phyloP scores from a whole-genome alignment of 2,113 vertebrate species.

The Sporophila hypoxantha region DNA sequence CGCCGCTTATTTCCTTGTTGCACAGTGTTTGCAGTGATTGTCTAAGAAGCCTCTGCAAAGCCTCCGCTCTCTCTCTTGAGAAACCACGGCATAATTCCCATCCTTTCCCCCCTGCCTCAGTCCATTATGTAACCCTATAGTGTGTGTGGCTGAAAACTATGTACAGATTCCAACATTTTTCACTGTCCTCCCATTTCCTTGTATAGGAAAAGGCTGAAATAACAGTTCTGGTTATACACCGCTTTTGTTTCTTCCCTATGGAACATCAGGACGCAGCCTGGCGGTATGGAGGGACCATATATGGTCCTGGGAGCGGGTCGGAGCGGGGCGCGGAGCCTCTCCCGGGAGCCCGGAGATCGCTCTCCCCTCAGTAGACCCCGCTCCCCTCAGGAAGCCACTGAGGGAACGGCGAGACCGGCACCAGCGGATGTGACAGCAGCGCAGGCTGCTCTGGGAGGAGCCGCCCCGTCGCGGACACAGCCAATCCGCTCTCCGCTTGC shows the following conservation, averaged over 20 bases:
- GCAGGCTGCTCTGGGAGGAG: background rate
- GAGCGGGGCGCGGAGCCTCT: background rate
- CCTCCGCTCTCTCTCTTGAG: background rate
- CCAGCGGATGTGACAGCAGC: slow-evolving; percentile 60
- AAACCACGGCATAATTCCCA: background rate
- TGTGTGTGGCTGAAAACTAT: accelerated
- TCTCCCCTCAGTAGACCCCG: background rate
- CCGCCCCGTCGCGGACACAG: background rate
- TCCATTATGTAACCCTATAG: background rate
- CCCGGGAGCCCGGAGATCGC: background rate
- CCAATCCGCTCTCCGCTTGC: background rate
- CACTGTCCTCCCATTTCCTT: background rate
- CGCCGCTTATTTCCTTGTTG: background rate
- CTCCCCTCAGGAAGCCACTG: slow-evolving; percentile 22
- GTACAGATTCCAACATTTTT: background rate
- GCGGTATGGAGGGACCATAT: background rate
- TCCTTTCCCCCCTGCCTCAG: background rate
- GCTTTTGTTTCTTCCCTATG: background rate
- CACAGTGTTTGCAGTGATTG: background rate
- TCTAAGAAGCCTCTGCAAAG: background rate
- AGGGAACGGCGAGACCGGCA: background rate
- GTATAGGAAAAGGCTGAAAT: background rate
- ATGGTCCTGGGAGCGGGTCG: background rate
- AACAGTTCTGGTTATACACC: background rate
- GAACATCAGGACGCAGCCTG: background rate